These are phyloP conservation scores for Atrina japonica DNA, from an alignment of 2,888 invertebrate species.

Conservation along the genomic window DNA sequence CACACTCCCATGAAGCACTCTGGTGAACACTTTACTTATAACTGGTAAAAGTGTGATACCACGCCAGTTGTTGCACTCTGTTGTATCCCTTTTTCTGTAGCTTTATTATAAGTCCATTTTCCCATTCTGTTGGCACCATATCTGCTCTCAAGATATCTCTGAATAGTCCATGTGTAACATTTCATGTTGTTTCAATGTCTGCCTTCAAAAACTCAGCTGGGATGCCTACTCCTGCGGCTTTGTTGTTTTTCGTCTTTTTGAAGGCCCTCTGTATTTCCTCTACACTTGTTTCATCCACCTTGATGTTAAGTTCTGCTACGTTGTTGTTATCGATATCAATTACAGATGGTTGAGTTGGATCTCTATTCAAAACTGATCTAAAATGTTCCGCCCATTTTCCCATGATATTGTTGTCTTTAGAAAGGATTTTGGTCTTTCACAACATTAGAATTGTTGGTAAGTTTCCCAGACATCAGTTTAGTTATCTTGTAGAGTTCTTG, in stretches of 20 bases:
- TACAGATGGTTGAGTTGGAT: slow-evolving; percentile 13
- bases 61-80: slow-evolving; percentile 8
- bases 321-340: too few relatives aligned
- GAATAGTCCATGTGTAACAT: not conserved
- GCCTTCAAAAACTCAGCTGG: too few relatives aligned
- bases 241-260: slow-evolving; percentile 9
- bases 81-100: not conserved
- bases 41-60: slow-evolving; percentile 2
- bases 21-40: slow-evolving; percentile 5
- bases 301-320: too few relatives aligned
- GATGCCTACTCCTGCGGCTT: slow-evolving; percentile 6
- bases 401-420: slow-evolving; percentile 19
- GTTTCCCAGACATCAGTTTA: too few relatives aligned
- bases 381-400: slow-evolving; percentile 21
- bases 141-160: not conserved
- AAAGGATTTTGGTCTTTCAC: slow-evolving; percentile 25
- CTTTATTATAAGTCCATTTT: not conserved
- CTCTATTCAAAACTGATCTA: slow-evolving; percentile 20
- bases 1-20: slow-evolving; percentile 7
- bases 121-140: not conserved
- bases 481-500: slow-evolving; percentile 12
- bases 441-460: too few relatives aligned
- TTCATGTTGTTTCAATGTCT: not conserved
- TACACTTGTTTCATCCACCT: slow-evolving; percentile 18
- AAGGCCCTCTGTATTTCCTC: slow-evolving; percentile 4